These are phyloP conservation scores for Dryadula phaetusa DNA, from an alignment of 2,888 invertebrate genomes.

Conservation along the genomic window DNA sequence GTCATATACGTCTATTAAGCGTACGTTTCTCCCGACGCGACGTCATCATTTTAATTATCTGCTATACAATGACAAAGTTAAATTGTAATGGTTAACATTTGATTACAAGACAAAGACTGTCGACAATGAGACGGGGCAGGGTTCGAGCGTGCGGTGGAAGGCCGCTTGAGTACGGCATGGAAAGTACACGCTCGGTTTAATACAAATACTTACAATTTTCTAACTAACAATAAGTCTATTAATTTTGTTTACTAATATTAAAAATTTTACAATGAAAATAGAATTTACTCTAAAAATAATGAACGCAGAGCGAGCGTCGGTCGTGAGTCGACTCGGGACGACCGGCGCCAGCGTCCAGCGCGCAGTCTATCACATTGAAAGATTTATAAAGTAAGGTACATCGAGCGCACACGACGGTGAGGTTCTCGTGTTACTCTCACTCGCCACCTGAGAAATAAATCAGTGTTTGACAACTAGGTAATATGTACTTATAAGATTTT, in stretches of 20 bases:
- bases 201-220: slow-evolving; percentile 81
- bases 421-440: slow-evolving; percentile 50
- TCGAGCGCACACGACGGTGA: slow-evolving; percentile 52
- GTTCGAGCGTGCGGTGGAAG: slow-evolving; percentile 66
- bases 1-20: slow-evolving; percentile 78
- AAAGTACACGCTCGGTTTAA: slow-evolving; percentile 73
- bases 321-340: slow-evolving; percentile 73
- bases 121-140: slow-evolving; percentile 72
- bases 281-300: slow-evolving; percentile 83
- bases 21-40: slow-evolving; percentile 80
- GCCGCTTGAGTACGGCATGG: slow-evolving; percentile 60
- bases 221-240: slow-evolving; percentile 81
- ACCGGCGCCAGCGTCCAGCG: slow-evolving; percentile 67
- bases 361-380: slow-evolving; percentile 82
- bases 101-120: slow-evolving; percentile 79
- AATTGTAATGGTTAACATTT: slow-evolving; percentile 74
- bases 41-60: slow-evolving; percentile 66
- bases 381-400: slow-evolving; percentile 77
- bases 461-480: slow-evolving; percentile 71
- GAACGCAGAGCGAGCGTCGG: slow-evolving; percentile 71
- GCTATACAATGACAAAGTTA: slow-evolving; percentile 74
- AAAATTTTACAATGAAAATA: slow-evolving; percentile 84
- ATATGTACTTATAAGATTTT: slow-evolving; percentile 64
- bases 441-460: slow-evolving; percentile 61
- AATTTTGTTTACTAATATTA: slow-evolving; percentile 78